Evolutionary conservation across 2,888 invertebrate genomes (phyloP), one percentile per base, ranked within the genome.

Genomic region (Podabrus alpinus): DNA sequence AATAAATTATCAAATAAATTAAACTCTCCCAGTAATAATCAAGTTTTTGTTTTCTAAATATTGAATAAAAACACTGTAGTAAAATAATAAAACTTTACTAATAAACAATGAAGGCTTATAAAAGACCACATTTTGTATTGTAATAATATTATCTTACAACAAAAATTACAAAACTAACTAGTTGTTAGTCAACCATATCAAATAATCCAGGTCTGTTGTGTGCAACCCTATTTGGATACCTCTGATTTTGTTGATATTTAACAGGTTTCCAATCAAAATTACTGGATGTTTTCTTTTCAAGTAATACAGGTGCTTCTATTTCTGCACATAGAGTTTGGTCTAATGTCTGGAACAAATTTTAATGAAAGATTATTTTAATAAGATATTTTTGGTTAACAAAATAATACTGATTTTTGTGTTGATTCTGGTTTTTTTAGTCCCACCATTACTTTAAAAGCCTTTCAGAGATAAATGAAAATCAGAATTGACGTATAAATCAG

Each of bases 271-370:
- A 67, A 15, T 17, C 16, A 61, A 67, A 69, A 13, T 16, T 11
- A 25, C 29, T 13, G 3, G 24, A 68, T 7, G 29, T 5, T 45
- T 62, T 68, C 13, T 62, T 67, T 19, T 64, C 68, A 15, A 70
- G 16, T 17, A 68, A 7, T 66, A 66, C 72, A 9, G 74, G 72
- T 61, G 68, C 10, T 11, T 76, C 71, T 64, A 86, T 86, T 80
- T 87, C 87, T 29, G 79, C 75, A 77, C 86, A 86, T 15, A 88
- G 78, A 45, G 88, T 86, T n/a, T 86, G 82, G 70, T 88, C 87
- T 59, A 89, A 77, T 11, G 82, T 85, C 88, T 89, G 17, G 15
- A 74, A 71, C 21, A 11, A 45, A 15, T n/a, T 2, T 19, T 11
- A n/a, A 62, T 19, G 11, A 13, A 62, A 13, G n/a, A 7, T 19